Evolutionary conservation across 2,113 vertebrate species (phyloP), one percentile per base, ranked within the genome.

Genomic region (Azemiops feae): DNA sequence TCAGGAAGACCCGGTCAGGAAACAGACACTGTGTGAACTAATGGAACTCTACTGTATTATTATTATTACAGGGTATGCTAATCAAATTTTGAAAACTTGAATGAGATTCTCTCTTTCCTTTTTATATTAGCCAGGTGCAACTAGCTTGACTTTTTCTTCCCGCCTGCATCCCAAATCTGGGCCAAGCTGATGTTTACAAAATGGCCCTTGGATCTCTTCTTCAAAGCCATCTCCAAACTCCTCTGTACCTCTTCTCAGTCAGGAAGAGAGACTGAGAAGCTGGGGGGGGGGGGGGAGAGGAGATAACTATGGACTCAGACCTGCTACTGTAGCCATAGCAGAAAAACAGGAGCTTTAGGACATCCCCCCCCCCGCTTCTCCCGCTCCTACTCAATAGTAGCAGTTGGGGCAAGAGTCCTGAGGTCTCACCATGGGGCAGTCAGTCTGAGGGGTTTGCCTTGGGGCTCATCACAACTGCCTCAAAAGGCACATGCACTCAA

Each of bases 221-320:
- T 81, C 74, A 81, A 43, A 3, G 74, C 74, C 34, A 81, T 20
- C 34, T 81, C 34, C 74, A 81, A 39, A 43, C 3, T 22, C 7
- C 74, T 81, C 3, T 8, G 16, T 81, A 8, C 6, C 34, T 39
- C 34, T 81, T 34, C 34, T 43, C 74, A 81, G 34, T 20, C 18
- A 39, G 34, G 34, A 39, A 81, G 2, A 6, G 18, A 81, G 74
- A 39, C 69, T 43, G 34, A 43, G 34, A 81, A 81, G 69, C 16
- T 0, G 8, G 58, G 27, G 3, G 3, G 3, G 12, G 12, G 57
- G 0, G 23, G 25, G 57, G 2, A 16, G n/a, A 2, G 69, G 34
- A 81, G 34, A 39, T 39, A 39, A n/a, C 34, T 81, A 81, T 8
- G 34, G 34, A 16, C 69, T 81, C 69, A 81, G n/a, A 34, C 34